phyloP scores from a whole-genome alignment of 1,140 invertebrate species.

The Eriocheir sinensis region DNA sequence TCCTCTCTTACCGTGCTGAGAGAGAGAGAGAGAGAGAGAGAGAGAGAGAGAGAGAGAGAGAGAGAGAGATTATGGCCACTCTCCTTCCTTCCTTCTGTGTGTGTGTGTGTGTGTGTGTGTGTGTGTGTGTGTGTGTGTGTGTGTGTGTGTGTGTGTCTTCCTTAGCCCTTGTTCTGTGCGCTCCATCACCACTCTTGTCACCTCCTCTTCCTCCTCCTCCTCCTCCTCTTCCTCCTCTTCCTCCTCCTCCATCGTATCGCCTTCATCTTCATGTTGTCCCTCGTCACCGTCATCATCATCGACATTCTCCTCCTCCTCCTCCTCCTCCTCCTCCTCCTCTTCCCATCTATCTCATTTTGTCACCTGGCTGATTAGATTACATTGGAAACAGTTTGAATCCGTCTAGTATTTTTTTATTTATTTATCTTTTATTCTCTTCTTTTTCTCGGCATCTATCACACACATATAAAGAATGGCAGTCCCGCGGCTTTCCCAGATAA shows the following conservation, averaged over 20 bases:
- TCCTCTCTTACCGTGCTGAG: background rate
- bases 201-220: background rate
- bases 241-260: background rate
- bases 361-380: background rate
- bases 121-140: slow-evolving; percentile 41
- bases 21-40: background rate
- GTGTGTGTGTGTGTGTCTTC: background rate
- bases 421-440: background rate
- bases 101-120: slow-evolving; percentile 45
- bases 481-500: background rate
- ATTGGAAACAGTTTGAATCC: no score
- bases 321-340: background rate
- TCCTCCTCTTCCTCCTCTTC: background rate
- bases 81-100: background rate
- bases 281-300: background rate
- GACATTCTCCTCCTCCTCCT: background rate
- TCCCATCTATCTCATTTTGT: background rate
- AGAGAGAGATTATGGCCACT: no score
- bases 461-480: background rate
- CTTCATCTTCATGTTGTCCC: no score
- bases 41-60: no score
- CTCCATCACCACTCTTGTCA: background rate
- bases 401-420: no score
- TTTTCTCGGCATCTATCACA: background rate
- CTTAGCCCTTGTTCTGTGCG: background rate